Base-by-base conservation (phyloP, 1,140 invertebrate species). In the Grapholita molesta region DNA sequence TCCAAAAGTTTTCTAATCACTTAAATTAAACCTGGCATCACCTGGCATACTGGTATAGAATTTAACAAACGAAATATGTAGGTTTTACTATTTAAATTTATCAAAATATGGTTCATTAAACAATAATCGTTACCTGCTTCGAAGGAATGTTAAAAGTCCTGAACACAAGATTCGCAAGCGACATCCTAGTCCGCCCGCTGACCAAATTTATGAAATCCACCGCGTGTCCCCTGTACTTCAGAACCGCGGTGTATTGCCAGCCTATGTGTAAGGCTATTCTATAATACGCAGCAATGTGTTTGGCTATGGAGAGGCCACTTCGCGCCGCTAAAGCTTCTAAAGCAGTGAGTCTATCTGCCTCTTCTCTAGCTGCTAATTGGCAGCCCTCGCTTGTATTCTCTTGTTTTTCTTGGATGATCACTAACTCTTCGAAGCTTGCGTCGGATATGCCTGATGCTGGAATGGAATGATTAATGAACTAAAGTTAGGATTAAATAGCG, bases 121-220 rank as follows among this genome's bases (percentile, higher is more conserved):
- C 42, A 57, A 28, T 65, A 5, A 35, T 48, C 64, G 33, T 68
- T 79, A 91, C 92, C 82, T 92, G 86, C 76, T 88, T 89, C 0
- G 88, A 79, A 32, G 90, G 84, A 65, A 92, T 82, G 67, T 91
- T 90, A 70, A 90, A 92, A 0, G 91, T 91, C 28, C 80, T 82
- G 69, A 92, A 92, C 8, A 92, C 86, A n/a, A 92, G 82, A 70
- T 92, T 92, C 0, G 91, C 88, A 18, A 92, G 73, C 0, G 86
- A 83, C 92, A 92, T 92, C 7, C 91, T 74, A 4, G 86, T 77
- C 52, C 85, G 76, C 2, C 92, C 92, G 66, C 85, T 92, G 11
- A 92, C 87, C 9, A 89, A 76, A 57, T 91, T 91, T 11, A 92
- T 92, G 66, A 92, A 88, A 52, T 92, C 91, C 53, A 92, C 70